These are phyloP conservation scores for Euspilapteryx auroguttella DNA, from an alignment of 2,888 invertebrate species.

Conservation along the genomic window DNA sequence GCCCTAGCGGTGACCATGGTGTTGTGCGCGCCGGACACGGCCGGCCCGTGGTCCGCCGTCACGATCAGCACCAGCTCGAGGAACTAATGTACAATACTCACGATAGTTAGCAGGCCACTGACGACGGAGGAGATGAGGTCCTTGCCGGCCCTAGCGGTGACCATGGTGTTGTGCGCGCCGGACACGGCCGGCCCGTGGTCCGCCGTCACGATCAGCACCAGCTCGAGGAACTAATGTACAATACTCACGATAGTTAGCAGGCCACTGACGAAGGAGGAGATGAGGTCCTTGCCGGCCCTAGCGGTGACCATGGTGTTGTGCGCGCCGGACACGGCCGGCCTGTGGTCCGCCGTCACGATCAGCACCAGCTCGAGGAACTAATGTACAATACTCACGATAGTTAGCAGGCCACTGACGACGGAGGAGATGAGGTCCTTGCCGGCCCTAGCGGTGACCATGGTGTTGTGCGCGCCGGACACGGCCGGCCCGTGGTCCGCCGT, in stretches of 20 bases:
- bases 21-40: background rate
- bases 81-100: no score
- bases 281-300: background rate
- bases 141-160: constrained; percentile 96
- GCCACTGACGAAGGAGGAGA: background rate
- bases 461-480: constrained; percentile 98
- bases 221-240: no score
- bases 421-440: constrained; percentile 97
- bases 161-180: constrained; percentile 98
- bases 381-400: constrained; percentile 88
- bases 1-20: background rate
- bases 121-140: constrained; percentile 95
- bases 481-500: constrained; percentile 99
- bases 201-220: constrained; percentile 87
- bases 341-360: no score
- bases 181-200: constrained; percentile 99
- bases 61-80: no score
- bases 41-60: no score
- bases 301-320: background rate
- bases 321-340: no score
- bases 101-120: constrained; percentile 95
- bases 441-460: constrained; percentile 95
- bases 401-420: constrained; percentile 92
- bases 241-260: background rate
- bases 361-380: no score